A percentile compares a stretch with the other conserved stretches of the same genome.
These are phyloP conservation scores for Emydoidea blandingii DNA, from an alignment of 2,797 vertebrate genomes.

Conservation along the genomic window DNA sequence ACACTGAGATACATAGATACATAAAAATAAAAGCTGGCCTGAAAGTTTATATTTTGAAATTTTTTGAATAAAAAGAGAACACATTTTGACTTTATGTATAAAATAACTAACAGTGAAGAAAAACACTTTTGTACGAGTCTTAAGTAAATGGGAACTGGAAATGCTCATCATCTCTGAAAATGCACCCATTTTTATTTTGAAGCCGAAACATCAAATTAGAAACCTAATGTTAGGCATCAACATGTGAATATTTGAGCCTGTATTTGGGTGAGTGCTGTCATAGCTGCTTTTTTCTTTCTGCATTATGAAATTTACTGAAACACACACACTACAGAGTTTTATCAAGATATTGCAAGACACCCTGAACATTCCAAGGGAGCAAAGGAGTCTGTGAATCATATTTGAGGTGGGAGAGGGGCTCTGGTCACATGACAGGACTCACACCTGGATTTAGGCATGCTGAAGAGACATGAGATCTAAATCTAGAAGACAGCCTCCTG, in stretches of 20 bases:
- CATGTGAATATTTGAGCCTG: not conserved
- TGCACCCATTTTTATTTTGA: not conserved
- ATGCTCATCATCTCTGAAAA: not conserved
- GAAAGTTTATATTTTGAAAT: not conserved
- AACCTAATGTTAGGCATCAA: rapidly evolving
- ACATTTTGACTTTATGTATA: not conserved
- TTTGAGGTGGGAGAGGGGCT: not conserved
- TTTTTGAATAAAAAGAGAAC: not conserved
- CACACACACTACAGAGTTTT: not conserved
- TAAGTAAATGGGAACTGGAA: not conserved
- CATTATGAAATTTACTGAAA: not conserved
- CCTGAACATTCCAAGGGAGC: not conserved
- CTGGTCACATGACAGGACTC: not conserved
- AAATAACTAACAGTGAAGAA: not conserved
- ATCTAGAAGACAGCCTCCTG: not conserved
- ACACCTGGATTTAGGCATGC: not conserved
- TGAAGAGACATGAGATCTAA: not conserved
- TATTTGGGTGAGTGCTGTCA: not conserved
- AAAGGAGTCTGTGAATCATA: rapidly evolving
- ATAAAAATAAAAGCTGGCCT: not conserved
- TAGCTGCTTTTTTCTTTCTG: not conserved
- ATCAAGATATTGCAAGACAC: not conserved
- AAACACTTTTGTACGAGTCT: not conserved
- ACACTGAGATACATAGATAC: not conserved
- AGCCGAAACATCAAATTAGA: not conserved